Evolutionary conservation across 2,888 invertebrate genomes (phyloP).

Genomic region (Cheilosia impressa): DNA sequence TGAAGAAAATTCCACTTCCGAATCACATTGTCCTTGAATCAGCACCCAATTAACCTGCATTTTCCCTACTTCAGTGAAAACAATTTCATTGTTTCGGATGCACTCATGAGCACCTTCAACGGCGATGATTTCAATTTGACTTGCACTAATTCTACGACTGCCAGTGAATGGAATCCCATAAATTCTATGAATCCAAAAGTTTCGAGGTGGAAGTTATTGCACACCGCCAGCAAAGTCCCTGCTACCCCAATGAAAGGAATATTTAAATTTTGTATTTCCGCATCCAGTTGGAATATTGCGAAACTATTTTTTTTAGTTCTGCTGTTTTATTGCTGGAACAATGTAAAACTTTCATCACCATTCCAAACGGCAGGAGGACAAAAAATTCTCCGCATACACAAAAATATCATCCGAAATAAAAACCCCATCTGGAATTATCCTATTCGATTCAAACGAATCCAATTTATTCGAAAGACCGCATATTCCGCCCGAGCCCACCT

Average conservation of each 20-base stretch:
- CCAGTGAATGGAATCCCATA: slow-evolving; percentile 34
- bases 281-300: slow-evolving; percentile 60
- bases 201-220: not conserved
- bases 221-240: not conserved
- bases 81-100: slow-evolving; percentile 16
- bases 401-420: slow-evolving; percentile 36
- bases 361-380: slow-evolving; percentile 24
- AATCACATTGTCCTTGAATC: not conserved
- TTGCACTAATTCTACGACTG: slow-evolving; percentile 36
- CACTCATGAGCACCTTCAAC: slow-evolving; percentile 7
- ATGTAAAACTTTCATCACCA: slow-evolving; percentile 73
- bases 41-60: not conserved
- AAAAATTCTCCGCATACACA: slow-evolving; percentile 6
- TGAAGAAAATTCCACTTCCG: not conserved
- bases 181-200: slow-evolving; percentile 30
- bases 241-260: slow-evolving; percentile 47
- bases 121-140: slow-evolving; percentile 47
- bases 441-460: slow-evolving; percentile 75
- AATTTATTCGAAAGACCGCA: slow-evolving; percentile 73
- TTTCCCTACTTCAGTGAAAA: not conserved
- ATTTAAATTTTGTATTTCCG: slow-evolving; percentile 60
- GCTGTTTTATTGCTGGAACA: slow-evolving; percentile 68
- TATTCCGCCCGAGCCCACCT: slow-evolving; percentile 39
- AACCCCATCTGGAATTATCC: slow-evolving; percentile 74
- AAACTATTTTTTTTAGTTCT: slow-evolving; percentile 70